Evolutionary conservation across 2,888 invertebrate species (phyloP).

Genomic region (Bellardia bayeri): DNA sequence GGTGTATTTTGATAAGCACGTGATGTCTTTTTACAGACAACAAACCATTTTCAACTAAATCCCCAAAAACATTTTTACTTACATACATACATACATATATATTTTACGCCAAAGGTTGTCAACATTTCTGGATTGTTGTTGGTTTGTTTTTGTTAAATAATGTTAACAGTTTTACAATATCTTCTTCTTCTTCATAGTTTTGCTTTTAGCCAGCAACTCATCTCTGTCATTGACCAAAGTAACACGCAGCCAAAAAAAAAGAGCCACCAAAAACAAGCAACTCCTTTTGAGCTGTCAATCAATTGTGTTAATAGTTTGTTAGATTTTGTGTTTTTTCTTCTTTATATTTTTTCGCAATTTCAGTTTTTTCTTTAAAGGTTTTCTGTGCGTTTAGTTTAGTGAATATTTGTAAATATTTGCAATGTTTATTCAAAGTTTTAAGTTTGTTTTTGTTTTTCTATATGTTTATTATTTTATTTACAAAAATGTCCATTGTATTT

Average conservation of each 20-base stretch:
- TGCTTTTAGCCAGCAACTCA: constrained; percentile 4
- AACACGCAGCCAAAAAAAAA: constrained; percentile 43
- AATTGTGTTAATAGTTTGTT: constrained; percentile 66
- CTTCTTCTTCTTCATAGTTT: constrained; percentile 40
- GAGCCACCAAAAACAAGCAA: constrained; percentile 51
- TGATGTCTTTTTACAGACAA: constrained; percentile 67
- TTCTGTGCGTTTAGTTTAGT: constrained; percentile 49
- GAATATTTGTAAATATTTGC: constrained; percentile 66
- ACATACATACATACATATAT: background rate
- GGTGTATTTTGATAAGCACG: constrained; percentile 67
- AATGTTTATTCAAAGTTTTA: constrained; percentile 59
- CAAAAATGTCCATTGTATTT: constrained; percentile 66
- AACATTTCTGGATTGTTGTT: constrained; percentile 61
- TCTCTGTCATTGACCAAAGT: constrained; percentile 31
- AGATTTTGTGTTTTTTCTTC: constrained; percentile 12
- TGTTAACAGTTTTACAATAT: constrained; percentile 64
- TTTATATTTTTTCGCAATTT: constrained; percentile 22
- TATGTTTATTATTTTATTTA: constrained; percentile 51
- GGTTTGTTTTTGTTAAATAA: constrained; percentile 54
- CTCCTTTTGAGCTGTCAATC: constrained; percentile 73
- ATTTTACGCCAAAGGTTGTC: constrained; percentile 67
- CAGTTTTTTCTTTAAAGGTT: background rate
- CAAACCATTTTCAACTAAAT: constrained; percentile 37
- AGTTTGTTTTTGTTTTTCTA: constrained; percentile 28
- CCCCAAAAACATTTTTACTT: background rate